Base-by-base conservation (phyloP, 2,113 vertebrate genomes). In the Hyperoodon ampullatus region DNA sequence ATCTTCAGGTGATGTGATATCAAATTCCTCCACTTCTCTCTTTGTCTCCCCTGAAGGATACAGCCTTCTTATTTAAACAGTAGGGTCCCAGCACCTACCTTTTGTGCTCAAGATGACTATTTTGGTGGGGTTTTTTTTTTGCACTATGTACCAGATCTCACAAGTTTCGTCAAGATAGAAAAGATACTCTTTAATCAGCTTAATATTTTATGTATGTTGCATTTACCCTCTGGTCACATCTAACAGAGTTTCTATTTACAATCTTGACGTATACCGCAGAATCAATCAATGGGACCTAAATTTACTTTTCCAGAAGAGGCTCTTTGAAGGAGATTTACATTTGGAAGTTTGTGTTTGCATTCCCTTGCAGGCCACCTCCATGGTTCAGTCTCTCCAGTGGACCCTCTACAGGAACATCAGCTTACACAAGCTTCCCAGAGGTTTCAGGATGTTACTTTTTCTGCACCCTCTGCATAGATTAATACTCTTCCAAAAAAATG, bases 131-230 rank as follows among this genome's bases (percentile, higher is more conserved):
- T 14, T 50, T 50, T 50, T 39, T 75, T 94, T 96, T 97, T 84
- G 82, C n/a, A 95, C 23, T 81, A 94, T 0, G 0, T 82, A 63
- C 86, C 97, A 92, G 78, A 96, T 44, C 70, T 98, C 86, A 95
- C 92, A 94, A 97, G 77, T 21, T 96, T 98, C 90, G 87, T 96
- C 81, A 93, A 95, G 95, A 92, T 86, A 98, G 35, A 90, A 97
- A 98, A 97, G 42, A 96, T 60, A 18, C 9, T 96, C 68, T 97
- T 98, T 98, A 98, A 98, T 98, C 97, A 98, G 70, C 68, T 85
- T 98, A 96, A 96, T 98, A 97, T 98, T 96, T 98, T 98, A 97
- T 98, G 97, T 98, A 98, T 88, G 60, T 90, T 98, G 93, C n/a
- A 66, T 84, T 65, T 88, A 94, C 89, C 96, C 94, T 35, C 91